Evolutionary conservation across 2,113 vertebrate species (phyloP), one percentile per base, ranked within the genome.

Genomic region (Hipposideros armiger): DNA sequence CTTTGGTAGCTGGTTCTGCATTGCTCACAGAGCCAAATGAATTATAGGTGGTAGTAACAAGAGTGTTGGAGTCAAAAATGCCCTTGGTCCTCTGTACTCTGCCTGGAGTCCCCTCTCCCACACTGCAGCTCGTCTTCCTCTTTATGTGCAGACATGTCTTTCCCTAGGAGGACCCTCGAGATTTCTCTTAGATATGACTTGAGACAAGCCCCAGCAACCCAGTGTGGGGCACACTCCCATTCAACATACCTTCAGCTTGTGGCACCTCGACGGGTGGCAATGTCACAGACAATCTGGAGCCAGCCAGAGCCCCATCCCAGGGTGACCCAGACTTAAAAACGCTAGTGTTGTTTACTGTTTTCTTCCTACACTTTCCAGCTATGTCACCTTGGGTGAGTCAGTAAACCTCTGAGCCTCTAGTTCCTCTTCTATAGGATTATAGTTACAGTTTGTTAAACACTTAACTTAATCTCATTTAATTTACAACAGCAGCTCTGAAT

Each of bases 401-500:
- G 1, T 77, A 74, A 85, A 76, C 30, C 40, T 73, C 52, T 87
- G 74, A 94, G 45, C 28, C 78, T 90, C 83, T 50, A 56, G 1
- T 82, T 81, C 24, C 77, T 87, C 52, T 83, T 84, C 28, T 81
- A 3, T 89, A 74, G 92, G 26, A 80, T 82, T 66, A 74, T 64
- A 87, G 56, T 45, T 91, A 58, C 8, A 32, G 11, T 69, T 92
- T 88, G 13, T 83, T 77, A 56, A 88, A 74, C 14, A 50, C 36
- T 9, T 90, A 85, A 54, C 32, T 84, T 2, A 66, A 2, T 94
- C n/a, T 73, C 17, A 73, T 94, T 72, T 78, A 72, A 52, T 92
- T 90, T 45, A 60, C 62, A 94, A 11, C 8, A 88, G 78, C 11
- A 50, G 81, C 58, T 95, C 58, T 80, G 66, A 84, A 78, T 78